Evolutionary conservation across 2,888 invertebrate species (phyloP), one percentile per base, ranked within the genome.

Genomic region (Diaprepes abbreviatus): DNA sequence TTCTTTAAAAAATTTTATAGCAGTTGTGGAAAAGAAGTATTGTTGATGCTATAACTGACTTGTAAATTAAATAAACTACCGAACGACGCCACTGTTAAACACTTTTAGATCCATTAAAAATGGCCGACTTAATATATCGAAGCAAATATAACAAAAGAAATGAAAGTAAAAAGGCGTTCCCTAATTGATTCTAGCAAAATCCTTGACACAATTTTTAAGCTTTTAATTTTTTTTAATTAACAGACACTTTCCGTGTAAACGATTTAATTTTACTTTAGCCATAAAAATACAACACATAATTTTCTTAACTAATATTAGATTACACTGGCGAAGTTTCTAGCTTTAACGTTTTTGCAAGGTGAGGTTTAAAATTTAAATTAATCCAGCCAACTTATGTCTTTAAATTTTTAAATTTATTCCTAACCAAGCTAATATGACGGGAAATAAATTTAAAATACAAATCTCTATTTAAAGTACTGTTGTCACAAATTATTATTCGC

Each of bases 211-310:
- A 54, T 35, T 54, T 35, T 54, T 54, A n/a, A 36, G 17, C 19
- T 54, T 36, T 55, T 55, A 24, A 21, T 33, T 36, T 55, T 38
- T 55, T 55, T 38, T 38, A 55, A 38, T 55, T 55, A 55, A 55
- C 24, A 7, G 16, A 38, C 38, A 21, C 55, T 9, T 36, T 21
- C 2, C 36, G 12, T 16, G 33, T 10, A 52, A 33, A n/a, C 2
- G 12, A 16, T 28, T 48, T 14, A 48, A 28, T 48, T 48, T 28
- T 12, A 3, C 9, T 9, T 21, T 19, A 17, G 19, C 35, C n/a
- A 21, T 17, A 17, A 35, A 35, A 14, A 31, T n/a, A 38, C 14
- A 36, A 17, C 7, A 54, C 28, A 35, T 21, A 3, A 54, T 35
- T 35, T 35, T 35, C 19, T 54, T 35, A 4, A 21, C 12, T 55